Evolutionary conservation across 2,797 vertebrate genomes (phyloP).

Genomic region (Cryptoblepharus egeriae): DNA sequence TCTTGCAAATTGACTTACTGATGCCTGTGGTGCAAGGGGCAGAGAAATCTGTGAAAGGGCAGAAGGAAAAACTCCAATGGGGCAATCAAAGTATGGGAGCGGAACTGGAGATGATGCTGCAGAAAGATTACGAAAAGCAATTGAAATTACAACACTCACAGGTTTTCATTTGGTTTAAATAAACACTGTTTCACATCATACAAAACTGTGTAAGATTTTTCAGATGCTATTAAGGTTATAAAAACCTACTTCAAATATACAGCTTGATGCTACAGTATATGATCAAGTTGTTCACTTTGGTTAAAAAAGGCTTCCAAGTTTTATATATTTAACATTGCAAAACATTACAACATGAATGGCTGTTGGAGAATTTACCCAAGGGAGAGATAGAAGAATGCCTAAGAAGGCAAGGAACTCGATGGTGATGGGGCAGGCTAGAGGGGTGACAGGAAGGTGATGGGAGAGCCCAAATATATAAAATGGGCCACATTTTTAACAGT

Average conservation of each 20-base stretch:
- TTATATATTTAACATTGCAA: not conserved
- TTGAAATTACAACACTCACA: not conserved
- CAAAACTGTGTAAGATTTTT: not conserved
- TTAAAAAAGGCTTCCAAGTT: not conserved
- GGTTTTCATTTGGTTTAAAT: not conserved
- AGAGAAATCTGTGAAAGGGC: conserved; percentile 73
- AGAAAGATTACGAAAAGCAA: not conserved
- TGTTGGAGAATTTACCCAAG: no score
- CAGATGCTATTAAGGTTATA: not conserved
- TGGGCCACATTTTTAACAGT: no score
- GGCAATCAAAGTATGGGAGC: conserved; percentile 75
- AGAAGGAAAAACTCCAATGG: conserved; percentile 75
- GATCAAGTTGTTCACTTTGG: not conserved
- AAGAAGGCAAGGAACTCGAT: no score
- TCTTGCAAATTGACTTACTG: conserved; percentile 76
- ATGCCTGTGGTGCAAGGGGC: conserved; percentile 77
- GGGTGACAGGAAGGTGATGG: no score
- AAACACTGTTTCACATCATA: not conserved
- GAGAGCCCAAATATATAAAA: no score
- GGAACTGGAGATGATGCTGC: conserved; percentile 86
- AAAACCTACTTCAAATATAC: not conserved
- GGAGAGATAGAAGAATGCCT: no score
- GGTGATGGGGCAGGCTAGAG: no score
- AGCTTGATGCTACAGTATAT: not conserved
- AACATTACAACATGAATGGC: not conserved